These are phyloP conservation scores for Panzeria rudis DNA, from an alignment of 2,888 invertebrate species.

Conservation along the genomic window DNA sequence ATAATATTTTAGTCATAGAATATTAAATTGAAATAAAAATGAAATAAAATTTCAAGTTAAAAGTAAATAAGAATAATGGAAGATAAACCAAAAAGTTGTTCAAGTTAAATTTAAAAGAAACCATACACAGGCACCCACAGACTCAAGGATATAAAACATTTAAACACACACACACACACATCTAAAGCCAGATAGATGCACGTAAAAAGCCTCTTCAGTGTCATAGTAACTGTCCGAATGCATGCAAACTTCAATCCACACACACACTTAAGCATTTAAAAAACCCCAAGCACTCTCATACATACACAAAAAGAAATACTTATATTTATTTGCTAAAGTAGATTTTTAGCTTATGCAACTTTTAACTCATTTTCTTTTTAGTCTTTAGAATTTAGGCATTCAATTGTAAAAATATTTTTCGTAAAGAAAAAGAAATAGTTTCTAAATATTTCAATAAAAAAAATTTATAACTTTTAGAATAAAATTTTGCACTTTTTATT, in stretches of 20 bases:
- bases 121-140: slow-evolving; percentile 1
- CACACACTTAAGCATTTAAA: slow-evolving; percentile 35
- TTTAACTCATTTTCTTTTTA: slow-evolving; percentile 6
- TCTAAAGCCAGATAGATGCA: background rate
- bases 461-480: background rate
- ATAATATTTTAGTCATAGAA: slow-evolving; percentile 9
- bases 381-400: background rate
- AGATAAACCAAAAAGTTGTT: slow-evolving; percentile 42
- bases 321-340: background rate
- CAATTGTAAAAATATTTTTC: slow-evolving; percentile 26
- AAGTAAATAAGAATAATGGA: slow-evolving; percentile 49
- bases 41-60: slow-evolving; percentile 51
- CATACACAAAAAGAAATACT: background rate
- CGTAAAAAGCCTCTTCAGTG: background rate
- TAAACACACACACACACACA: background rate
- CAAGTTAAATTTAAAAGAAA: slow-evolving; percentile 49
- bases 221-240: slow-evolving; percentile 13
- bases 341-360: slow-evolving; percentile 1
- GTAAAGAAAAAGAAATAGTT: background rate
- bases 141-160: background rate
- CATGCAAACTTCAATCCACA: slow-evolving; percentile 28
- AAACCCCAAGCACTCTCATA: background rate
- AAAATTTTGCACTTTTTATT: background rate
- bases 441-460: background rate
- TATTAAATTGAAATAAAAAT: slow-evolving; percentile 36